Evolutionary conservation across 92 coral and sea anemone genomes (phyloP).

Genomic region (Muricea muricata): DNA sequence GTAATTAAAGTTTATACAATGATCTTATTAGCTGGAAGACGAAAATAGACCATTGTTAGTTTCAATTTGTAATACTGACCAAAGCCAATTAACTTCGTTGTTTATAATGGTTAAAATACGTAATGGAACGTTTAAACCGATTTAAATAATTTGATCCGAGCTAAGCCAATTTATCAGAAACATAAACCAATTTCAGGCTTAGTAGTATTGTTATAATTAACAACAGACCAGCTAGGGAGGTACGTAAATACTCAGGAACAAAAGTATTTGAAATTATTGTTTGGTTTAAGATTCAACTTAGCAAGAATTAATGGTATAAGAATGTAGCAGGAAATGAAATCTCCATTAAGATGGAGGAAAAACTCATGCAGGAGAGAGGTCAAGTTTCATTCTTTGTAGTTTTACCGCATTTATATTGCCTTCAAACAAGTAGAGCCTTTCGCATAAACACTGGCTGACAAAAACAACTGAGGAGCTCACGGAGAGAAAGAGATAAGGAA

Average conservation of each 20-base stretch:
- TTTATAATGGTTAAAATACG: background rate
- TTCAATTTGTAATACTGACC: background rate
- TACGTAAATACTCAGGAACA: background rate
- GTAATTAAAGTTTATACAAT: background rate
- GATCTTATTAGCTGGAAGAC: background rate
- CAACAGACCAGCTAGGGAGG: background rate
- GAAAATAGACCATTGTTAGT: background rate
- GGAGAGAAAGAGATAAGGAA: too few species aligned
- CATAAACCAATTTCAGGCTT: background rate
- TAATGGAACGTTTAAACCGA: constrained; percentile 1
- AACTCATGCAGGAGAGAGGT: too few species aligned
- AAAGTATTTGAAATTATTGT: background rate
- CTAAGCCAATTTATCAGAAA: constrained; percentile 12
- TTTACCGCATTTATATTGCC: too few species aligned
- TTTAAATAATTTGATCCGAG: constrained; percentile 1
- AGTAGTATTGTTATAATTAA: background rate
- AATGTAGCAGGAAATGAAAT: too few species aligned
- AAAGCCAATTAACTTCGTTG: background rate
- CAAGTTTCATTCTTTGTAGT: too few species aligned
- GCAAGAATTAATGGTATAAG: too few species aligned
- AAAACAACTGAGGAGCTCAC: too few species aligned
- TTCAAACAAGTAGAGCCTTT: too few species aligned
- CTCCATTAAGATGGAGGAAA: too few species aligned
- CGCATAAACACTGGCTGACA: too few species aligned
- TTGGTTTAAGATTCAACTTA: too few species aligned